Evolutionary conservation across 1,140 invertebrate species (phyloP).

Genomic region (Temnothorax nylanderi): DNA sequence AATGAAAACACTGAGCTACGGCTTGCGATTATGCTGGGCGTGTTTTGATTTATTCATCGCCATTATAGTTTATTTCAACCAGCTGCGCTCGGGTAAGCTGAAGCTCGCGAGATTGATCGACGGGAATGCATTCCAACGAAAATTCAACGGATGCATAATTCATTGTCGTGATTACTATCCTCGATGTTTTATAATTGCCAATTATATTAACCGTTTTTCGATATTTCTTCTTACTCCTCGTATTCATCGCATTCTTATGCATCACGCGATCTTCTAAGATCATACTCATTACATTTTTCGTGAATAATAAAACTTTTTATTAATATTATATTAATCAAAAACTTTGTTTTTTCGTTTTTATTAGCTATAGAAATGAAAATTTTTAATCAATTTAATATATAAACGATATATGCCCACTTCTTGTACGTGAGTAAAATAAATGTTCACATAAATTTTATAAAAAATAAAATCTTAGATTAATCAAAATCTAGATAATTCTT

Average conservation of each 20-base stretch:
- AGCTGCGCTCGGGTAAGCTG: constrained; percentile 12
- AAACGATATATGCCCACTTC: not conserved
- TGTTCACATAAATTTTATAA: not conserved
- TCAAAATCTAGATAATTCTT: too few relatives aligned
- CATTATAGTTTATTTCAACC: constrained; percentile 38
- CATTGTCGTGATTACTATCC: constrained; percentile 1
- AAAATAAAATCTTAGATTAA: not conserved
- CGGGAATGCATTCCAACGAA: constrained; percentile 5
- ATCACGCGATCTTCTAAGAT: not conserved
- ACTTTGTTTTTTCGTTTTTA: not conserved
- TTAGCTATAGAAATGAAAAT: not conserved
- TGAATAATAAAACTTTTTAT: not conserved
- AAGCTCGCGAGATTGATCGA: constrained; percentile 19
- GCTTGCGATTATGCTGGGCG: constrained; percentile 6
- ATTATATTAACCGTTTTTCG: constrained; percentile 5
- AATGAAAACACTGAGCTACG: constrained; percentile 27
- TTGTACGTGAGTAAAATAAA: not conserved
- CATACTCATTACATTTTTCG: not conserved
- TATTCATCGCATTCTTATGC: not conserved
- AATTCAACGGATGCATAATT: constrained; percentile 25
- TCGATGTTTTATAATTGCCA: not conserved
- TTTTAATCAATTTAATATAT: constrained; percentile 6
- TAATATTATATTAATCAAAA: not conserved
- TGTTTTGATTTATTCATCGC: constrained; percentile 38
- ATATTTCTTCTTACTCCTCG: not conserved